These are phyloP conservation scores for Tetraodon nigroviridis DNA, from an alignment of 2,113 vertebrate genomes.

Conservation along the genomic window DNA sequence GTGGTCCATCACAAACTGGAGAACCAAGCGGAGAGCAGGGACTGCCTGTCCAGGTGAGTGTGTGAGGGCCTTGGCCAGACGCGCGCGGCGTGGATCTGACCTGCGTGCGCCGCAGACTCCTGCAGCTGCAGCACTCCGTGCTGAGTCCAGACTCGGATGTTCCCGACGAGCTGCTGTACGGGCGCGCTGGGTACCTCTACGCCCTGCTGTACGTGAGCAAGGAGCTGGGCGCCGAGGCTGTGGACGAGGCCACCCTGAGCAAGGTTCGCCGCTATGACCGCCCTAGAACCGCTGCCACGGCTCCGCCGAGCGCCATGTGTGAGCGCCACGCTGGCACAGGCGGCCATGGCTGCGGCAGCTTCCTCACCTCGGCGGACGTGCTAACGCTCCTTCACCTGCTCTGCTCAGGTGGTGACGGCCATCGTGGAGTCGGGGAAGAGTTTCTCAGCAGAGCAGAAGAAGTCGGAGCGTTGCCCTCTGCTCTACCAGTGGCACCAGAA, in stretches of 20 bases:
- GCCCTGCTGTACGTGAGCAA: slow-evolving; percentile 89
- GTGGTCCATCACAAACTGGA: slow-evolving; percentile 88
- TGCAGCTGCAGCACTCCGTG: slow-evolving; percentile 85
- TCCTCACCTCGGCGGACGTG: too few relatives aligned
- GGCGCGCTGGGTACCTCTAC: slow-evolving; percentile 88
- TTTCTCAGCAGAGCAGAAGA: slow-evolving; percentile 85
- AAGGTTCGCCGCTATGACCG: slow-evolving; percentile 77
- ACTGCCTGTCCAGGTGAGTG: slow-evolving; percentile 85
- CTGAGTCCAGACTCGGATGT: slow-evolving; percentile 80
- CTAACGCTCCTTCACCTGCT: too few relatives aligned
- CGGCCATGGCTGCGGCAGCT: too few relatives aligned
- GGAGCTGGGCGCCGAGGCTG: slow-evolving; percentile 81
- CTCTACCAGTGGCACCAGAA: slow-evolving; percentile 96
- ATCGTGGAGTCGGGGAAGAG: slow-evolving; percentile 90
- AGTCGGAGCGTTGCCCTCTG: slow-evolving; percentile 88
- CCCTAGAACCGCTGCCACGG: too few relatives aligned
- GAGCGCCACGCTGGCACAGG: too few relatives aligned
- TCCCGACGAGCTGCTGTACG: slow-evolving; percentile 91
- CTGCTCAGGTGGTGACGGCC: slow-evolving; percentile 79
- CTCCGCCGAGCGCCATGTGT: too few relatives aligned
- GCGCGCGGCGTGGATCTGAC: too few relatives aligned
- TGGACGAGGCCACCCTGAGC: slow-evolving; percentile 77
- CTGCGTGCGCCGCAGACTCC: slow-evolving; percentile 71
- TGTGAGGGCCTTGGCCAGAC: too few relatives aligned
- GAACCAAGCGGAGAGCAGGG: slow-evolving; percentile 81